Conservation (phyloP, 2,113 vertebrate genomes). For the Calidris pugnax region DNA sequence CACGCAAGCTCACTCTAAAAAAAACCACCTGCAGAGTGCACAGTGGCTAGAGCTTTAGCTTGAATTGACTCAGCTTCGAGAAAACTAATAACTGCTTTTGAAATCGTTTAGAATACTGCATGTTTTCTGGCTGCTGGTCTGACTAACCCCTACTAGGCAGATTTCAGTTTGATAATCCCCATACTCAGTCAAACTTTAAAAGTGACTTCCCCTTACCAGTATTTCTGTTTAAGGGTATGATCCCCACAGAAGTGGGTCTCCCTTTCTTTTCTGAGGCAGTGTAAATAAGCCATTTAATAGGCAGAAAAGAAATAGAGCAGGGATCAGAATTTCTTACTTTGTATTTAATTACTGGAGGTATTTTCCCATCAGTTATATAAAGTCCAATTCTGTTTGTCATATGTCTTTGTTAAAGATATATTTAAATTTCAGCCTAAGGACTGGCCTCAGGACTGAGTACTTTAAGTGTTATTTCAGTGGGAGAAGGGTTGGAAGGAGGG, state of each 20-base stretch:
- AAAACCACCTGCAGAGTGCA: background rate
- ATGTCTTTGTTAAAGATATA: background rate
- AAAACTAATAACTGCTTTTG: background rate
- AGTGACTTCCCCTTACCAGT: background rate
- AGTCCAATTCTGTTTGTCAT: background rate
- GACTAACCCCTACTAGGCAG: background rate
- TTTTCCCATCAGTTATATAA: background rate
- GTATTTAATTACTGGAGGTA: background rate
- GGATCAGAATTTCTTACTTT: background rate
- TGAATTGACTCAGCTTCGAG: constrained; percentile 15
- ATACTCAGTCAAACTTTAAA: background rate
- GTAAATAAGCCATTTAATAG: background rate
- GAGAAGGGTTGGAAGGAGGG: background rate
- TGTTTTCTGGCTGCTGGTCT: background rate
- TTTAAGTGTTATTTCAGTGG: background rate
- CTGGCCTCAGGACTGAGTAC: background rate
- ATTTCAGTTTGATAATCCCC: constrained; percentile 63
- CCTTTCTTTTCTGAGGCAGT: background rate
- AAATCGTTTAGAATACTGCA: background rate
- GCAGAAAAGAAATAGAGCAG: background rate
- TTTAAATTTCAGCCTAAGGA: background rate
- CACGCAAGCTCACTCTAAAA: background rate
- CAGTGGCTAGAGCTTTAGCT: background rate
- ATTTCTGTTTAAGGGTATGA: background rate
- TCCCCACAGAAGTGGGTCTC: background rate